A percentile compares a stretch with the other conserved stretches of the same genome.
Evolutionary conservation across 2,888 invertebrate species (phyloP).

Genomic region (Biston stratarius): DNA sequence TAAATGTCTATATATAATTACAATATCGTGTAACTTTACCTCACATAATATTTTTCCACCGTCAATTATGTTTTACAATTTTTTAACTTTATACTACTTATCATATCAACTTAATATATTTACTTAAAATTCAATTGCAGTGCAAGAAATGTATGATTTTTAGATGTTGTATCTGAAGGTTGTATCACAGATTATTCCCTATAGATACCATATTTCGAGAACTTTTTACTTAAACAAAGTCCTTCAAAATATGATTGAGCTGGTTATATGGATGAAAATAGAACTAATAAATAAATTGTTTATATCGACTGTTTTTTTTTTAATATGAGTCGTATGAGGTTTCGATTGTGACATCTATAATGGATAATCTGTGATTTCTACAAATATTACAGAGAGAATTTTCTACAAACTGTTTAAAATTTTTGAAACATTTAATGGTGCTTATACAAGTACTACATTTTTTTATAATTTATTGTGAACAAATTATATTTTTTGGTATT

Average conservation of each 20-base stretch:
- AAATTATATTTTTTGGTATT: constrained; percentile 44
- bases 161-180: constrained; percentile 7
- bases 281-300: no score
- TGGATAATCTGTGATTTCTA: constrained; percentile 4
- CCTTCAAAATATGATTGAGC: no score
- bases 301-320: no score
- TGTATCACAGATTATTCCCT: no score
- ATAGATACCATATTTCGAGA: no score
- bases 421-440: constrained; percentile 30
- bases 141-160: constrained; percentile 3
- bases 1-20: no score
- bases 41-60: constrained; percentile 8
- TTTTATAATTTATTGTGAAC: constrained; percentile 43
- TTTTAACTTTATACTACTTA: constrained; percentile 36
- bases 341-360: not conserved
- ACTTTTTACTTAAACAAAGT: no score
- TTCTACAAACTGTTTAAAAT: constrained; percentile 21
- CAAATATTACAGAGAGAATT: constrained; percentile 28
- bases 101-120: constrained; percentile 13
- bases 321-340: no score
- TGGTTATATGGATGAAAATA: no score
- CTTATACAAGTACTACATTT: constrained; percentile 34
- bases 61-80: constrained; percentile 29
- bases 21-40: constrained; percentile 30
- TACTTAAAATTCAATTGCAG: constrained; percentile 9